phyloP scores from a whole-genome alignment of 2,888 invertebrate genomes.

The Archips xylosteana region DNA sequence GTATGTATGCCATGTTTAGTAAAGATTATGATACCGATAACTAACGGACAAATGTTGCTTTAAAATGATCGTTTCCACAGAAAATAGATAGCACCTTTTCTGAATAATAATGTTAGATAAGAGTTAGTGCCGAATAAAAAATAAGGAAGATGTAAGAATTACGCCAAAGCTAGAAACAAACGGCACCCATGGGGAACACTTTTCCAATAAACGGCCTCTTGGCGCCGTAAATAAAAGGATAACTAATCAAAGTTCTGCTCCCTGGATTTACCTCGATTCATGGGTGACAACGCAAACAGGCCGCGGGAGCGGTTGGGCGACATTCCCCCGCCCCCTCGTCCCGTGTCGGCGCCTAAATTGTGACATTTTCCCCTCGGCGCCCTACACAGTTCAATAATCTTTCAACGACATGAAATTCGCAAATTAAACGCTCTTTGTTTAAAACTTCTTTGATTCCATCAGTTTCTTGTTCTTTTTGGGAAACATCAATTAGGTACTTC shows the following conservation, averaged over 20 bases:
- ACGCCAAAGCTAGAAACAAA: conserved; percentile 25
- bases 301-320: conserved; percentile 56
- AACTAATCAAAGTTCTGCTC: conserved; percentile 72
- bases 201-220: conserved; percentile 56
- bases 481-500: conserved; percentile 24
- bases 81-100: conserved; percentile 16
- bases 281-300: conserved; percentile 72
- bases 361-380: conserved; percentile 75
- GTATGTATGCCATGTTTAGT: background rate
- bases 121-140: conserved; percentile 24
- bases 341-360: conserved; percentile 64
- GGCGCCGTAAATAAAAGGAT: conserved; percentile 68
- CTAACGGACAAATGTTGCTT: background rate
- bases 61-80: conserved; percentile 3
- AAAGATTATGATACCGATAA: conserved; percentile 18
- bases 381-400: conserved; percentile 73
- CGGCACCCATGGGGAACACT: conserved; percentile 39
- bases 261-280: conserved; percentile 66
- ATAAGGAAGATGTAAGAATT: conserved; percentile 20
- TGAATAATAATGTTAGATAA: conserved; percentile 15
- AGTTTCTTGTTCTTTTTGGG: conserved; percentile 33
- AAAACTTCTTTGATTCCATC: conserved; percentile 48
- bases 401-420: conserved; percentile 62
- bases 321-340: conserved; percentile 47
- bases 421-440: conserved; percentile 60